Base-by-base conservation (phyloP, 2,113 vertebrate species). In the Cyanoramphus novaezelandiae region DNA sequence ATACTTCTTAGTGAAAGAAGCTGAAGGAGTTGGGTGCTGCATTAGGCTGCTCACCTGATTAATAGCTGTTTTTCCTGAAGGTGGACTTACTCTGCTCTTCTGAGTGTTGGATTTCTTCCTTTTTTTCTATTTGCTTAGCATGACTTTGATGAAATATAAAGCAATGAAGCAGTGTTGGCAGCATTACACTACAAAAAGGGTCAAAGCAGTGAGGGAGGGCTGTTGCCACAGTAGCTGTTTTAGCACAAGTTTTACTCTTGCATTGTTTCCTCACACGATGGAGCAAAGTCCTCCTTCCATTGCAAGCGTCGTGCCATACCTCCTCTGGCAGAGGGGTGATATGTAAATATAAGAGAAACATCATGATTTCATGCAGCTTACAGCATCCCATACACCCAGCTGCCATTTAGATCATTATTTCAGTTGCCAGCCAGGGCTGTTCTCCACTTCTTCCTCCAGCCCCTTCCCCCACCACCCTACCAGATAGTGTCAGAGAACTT, bases 191-290 rank as follows among this genome's bases (percentile, higher is more conserved):
- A 16, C 41, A 7, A 59, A 59, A 35, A n/a, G n/a, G 37, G 35
- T 31, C 27, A 6, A 20, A 70, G 18, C 46, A 13, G 10, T 0
- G 2, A 1, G 13, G n/a, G 74, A 29, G 33, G 16, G n/a, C 21
- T 59, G 2, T 21, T 28, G 27, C 37, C 37, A 4, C 28, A 1
- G 50, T 3, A 46, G 15, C 29, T 29, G 39, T 17, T 79, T 6
- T 6, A 63, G 33, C 25, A 11, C 28, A 33, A 4, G 27, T 12
- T 84, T 81, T 9, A 4, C 21, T 5, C 18, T 29, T 17, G 20
- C 8, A 2, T 62, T 78, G 0, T 13, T 33, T 41, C n/a, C 52
- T 29, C 17, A 1, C 9, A 4, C 0, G 6, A 7, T 6, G 17
- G n/a, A 17, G 7, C 16, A 1, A 39, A 27, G 0, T 1, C 39